A percentile compares a stretch with the other conserved stretches of the same genome.
phyloP scores from a whole-genome alignment of 2,113 vertebrate genomes.

The Pituophis catenifer region DNA sequence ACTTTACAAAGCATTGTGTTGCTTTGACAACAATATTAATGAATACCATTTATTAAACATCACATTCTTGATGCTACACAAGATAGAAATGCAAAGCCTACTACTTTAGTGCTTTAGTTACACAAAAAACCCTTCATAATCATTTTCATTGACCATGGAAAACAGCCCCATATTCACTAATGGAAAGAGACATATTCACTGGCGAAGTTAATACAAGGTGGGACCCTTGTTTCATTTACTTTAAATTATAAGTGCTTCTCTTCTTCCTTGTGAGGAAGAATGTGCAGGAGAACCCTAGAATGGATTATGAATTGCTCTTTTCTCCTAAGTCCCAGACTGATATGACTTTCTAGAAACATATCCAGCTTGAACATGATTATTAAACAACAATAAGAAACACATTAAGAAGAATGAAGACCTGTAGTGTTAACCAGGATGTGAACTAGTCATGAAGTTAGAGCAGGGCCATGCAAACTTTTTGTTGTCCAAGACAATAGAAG shows the following conservation, averaged over 20 bases:
- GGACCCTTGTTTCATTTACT: neutral
- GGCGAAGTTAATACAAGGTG: too few species aligned
- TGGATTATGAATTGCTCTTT: neutral
- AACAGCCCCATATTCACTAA: neutral
- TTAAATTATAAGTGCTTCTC: neutral
- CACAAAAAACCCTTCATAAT: neutral
- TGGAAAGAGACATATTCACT: neutral
- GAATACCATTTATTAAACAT: neutral
- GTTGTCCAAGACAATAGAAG: neutral
- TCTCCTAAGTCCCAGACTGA: neutral
- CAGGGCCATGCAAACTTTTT: neutral
- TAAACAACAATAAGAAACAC: neutral
- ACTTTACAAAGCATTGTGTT: slow-evolving; percentile 18
- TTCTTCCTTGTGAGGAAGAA: neutral
- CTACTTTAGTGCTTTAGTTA: neutral
- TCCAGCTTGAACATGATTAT: neutral
- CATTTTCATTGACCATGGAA: neutral
- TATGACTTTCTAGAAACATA: neutral
- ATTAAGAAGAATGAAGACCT: neutral
- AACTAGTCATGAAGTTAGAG: neutral
- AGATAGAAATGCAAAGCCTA: neutral
- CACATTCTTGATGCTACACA: neutral
- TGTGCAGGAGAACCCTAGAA: neutral
- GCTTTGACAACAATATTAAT: slow-evolving; percentile 22
- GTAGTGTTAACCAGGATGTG: neutral